These are phyloP conservation scores for Promerops cafer DNA, from an alignment of 2,113 vertebrate genomes.

Conservation along the genomic window DNA sequence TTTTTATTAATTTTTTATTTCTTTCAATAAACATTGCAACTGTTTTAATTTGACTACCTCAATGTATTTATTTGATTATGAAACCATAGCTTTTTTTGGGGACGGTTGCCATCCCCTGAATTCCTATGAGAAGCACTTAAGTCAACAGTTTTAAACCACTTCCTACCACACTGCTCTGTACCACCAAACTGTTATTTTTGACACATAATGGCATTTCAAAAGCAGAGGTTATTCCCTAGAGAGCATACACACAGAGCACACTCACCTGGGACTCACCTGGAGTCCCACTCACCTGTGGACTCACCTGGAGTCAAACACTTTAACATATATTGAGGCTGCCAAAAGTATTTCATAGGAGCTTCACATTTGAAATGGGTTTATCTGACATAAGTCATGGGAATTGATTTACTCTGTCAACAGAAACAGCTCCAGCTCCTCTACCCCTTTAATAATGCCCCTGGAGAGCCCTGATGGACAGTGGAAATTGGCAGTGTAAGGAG, in stretches of 20 bases:
- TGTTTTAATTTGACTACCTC: background rate
- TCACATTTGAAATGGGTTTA: background rate
- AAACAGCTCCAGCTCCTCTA: background rate
- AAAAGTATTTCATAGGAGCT: background rate
- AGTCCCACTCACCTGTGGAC: no score
- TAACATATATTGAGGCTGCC: background rate
- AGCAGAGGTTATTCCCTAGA: background rate
- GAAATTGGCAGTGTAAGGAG: background rate
- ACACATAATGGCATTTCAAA: background rate
- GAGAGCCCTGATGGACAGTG: background rate
- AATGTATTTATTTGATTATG: background rate
- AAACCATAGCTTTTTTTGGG: background rate
- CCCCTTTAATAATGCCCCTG: background rate
- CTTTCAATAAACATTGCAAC: background rate
- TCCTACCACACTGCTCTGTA: background rate
- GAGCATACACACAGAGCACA: background rate
- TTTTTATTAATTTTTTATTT: background rate
- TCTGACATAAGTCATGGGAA: background rate
- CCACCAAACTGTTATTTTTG: background rate
- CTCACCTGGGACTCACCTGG: background rate
- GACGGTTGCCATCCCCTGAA: background rate
- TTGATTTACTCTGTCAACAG: background rate
- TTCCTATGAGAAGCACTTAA: background rate
- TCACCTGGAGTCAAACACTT: background rate
- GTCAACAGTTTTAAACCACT: background rate